Percentiles rank a stretch among this genome's conserved stretches.
phyloP scores from a whole-genome alignment of 2,113 vertebrate genomes.

The Catharus bicknelli region DNA sequence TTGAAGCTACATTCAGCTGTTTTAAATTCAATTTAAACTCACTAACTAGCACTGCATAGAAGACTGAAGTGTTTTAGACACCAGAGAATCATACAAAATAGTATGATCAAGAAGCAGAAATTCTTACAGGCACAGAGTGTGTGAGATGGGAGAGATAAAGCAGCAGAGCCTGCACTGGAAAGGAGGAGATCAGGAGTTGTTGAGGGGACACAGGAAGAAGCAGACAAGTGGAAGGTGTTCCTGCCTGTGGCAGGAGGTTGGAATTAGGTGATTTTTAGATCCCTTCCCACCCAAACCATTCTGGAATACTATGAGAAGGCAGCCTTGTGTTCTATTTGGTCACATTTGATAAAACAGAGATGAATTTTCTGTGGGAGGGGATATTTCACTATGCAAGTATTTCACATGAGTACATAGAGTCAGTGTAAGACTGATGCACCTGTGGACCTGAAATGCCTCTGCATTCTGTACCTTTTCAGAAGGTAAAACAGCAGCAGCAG shows the following conservation, averaged over 20 bases:
- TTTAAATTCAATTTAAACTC: background rate
- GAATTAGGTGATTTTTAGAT: background rate
- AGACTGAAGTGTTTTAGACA: background rate
- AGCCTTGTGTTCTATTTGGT: background rate
- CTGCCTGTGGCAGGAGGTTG: accelerated
- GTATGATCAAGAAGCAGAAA: background rate
- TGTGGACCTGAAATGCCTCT: background rate
- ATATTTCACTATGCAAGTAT: background rate
- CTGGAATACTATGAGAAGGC: background rate
- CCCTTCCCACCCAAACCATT: background rate
- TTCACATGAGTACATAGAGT: accelerated
- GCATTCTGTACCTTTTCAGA: background rate
- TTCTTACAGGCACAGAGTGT: background rate
- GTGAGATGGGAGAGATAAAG: background rate
- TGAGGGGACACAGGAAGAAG: background rate
- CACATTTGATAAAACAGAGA: background rate
- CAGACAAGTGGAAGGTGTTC: background rate
- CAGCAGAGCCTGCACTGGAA: background rate
- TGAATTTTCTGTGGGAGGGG: background rate
- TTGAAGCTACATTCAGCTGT: background rate
- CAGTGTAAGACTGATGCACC: background rate
- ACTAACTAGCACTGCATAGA: background rate
- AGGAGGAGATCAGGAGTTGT: background rate
- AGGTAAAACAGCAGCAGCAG: background rate
- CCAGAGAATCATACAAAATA: background rate